phyloP scores from a whole-genome alignment of 2,113 vertebrate genomes.

The Dryoscopus gambensis region DNA sequence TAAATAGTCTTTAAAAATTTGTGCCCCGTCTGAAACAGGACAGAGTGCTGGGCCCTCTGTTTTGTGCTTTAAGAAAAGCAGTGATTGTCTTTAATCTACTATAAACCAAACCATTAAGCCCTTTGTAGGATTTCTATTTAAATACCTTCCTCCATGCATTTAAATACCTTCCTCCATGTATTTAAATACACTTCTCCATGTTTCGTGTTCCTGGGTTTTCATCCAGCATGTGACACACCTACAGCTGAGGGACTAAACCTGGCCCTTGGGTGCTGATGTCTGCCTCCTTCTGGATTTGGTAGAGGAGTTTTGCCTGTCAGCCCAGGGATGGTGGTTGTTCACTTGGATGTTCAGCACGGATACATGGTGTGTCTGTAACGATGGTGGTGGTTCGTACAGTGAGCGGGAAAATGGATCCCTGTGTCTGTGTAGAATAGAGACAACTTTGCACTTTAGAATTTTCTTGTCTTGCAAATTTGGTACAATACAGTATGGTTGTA shows the following conservation, averaged over 20 bases:
- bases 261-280: not conserved
- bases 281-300: not conserved
- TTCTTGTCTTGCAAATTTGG: not conserved
- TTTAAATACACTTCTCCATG: not conserved
- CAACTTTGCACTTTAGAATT: conserved; percentile 17
- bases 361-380: not conserved
- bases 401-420: not conserved
- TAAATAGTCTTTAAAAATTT: conserved; percentile 35
- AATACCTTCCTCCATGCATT: not conserved
- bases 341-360: not conserved
- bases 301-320: not conserved
- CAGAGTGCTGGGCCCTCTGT: not conserved
- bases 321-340: not conserved
- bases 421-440: not conserved
- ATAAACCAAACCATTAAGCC: not conserved
- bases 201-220: not conserved
- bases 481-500: not conserved
- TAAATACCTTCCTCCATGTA: not conserved
- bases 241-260: not conserved
- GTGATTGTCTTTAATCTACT: not conserved
- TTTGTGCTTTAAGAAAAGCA: not conserved
- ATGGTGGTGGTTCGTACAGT: not conserved
- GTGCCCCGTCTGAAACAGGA: not conserved
- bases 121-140: not conserved
- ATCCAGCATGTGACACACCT: not conserved